Base-by-base conservation (phyloP, 2,113 vertebrate genomes). In the Neodontobutis hainanensis region DNA sequence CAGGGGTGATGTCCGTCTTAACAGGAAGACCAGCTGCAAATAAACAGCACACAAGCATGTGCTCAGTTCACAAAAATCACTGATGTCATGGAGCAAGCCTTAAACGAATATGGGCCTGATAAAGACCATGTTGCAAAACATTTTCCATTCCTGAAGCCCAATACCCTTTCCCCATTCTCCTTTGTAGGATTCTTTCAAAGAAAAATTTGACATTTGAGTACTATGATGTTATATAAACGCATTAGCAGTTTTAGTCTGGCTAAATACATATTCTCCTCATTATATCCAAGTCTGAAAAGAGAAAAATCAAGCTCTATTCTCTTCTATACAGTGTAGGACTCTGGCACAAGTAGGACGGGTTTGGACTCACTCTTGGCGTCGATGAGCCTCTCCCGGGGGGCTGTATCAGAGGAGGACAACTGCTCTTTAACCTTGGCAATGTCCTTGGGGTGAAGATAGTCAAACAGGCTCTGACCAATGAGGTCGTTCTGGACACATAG, bases 341-440 rank as follows among this genome's bases (percentile, higher is more conserved):
- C 6, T 34, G 16, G 12, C 19, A 47, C 1, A 52, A 2, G 5
- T 9, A 0, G 19, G 19, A 27, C 19, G 19, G 19, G 19, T 50
- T 12, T 27, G 52, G 3, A 35, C 34, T 93, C 91, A 99, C 97
- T 99, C 92, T 99, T 99, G 70, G 97, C 97, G 74, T 99, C 97
- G 55, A 99, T 99, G 76, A 99, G 96, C 68, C 97, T 91, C 82
- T 99, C 97, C 65, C 97, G 90, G 1, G 97, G 97, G 0, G 96
- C 96, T 0, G 96, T 96, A 73, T 99, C 97, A 0, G 97, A 99
- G 3, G 97, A 98, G 4, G 97, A 99, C 76, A 99, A 93, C 90
- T 99, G 97, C 83, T 99, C 97, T 90, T 99, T 99, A 52, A 99
- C 97, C 95, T 99, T 99, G 92, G 96, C 96, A n/a, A 99, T 99